These are phyloP conservation scores for Malurus elegans DNA, from an alignment of 2,113 vertebrate species.

Conservation along the genomic window DNA sequence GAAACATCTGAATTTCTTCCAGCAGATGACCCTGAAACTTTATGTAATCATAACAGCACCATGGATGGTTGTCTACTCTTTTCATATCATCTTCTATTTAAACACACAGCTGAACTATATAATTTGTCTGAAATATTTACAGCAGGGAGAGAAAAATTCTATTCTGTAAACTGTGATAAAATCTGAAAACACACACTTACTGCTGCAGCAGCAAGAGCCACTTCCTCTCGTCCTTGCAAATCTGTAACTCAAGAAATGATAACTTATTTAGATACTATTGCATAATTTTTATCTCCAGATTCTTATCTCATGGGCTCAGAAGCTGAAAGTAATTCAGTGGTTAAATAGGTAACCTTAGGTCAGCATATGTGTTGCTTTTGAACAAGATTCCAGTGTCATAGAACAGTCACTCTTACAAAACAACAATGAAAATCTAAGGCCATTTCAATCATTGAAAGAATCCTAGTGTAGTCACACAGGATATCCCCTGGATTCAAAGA, in stretches of 20 bases:
- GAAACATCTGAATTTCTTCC: neutral
- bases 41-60: neutral
- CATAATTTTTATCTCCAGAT: neutral
- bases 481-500: neutral
- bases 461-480: neutral
- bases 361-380: neutral
- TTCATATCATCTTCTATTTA: neutral
- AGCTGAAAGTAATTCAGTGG: neutral
- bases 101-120: neutral
- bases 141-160: neutral
- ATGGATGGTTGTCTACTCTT: neutral
- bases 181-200: conserved; percentile 10
- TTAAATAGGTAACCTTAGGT: neutral
- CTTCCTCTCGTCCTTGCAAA: conserved; percentile 44
- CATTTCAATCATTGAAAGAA: neutral
- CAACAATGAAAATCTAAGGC: neutral
- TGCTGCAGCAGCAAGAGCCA: conserved; percentile 18
- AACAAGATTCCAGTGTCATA: neutral
- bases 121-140: neutral
- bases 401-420: neutral
- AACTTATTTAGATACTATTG: neutral
- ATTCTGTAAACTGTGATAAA: neutral
- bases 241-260: conserved; percentile 5
- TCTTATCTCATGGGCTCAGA: neutral
- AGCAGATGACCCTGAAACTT: neutral